A percentile compares a stretch with the other conserved stretches of the same genome.
Conservation (phyloP, 2,113 vertebrate genomes). For the Rhinogobius similis region DNA sequence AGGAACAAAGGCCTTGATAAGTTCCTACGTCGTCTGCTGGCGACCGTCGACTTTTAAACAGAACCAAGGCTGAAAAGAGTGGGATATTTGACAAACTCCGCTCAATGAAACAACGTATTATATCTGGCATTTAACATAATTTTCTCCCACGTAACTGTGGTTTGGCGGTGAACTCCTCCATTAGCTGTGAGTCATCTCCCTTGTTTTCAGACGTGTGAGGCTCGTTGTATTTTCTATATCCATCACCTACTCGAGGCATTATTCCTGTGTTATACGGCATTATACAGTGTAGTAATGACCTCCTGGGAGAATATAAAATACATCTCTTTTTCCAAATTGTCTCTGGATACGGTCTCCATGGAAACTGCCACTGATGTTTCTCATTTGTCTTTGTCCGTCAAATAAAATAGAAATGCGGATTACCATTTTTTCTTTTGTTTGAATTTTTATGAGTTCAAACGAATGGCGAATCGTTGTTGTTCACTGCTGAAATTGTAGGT, state of each 20-base stretch:
- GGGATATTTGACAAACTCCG: background rate
- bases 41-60: no score
- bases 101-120: background rate
- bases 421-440: background rate
- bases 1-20: background rate
- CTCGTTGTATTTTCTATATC: background rate
- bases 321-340: background rate
- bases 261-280: background rate
- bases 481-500: no score
- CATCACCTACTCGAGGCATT: background rate
- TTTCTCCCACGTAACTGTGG: background rate
- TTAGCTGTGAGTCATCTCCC: background rate
- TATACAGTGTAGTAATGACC: background rate
- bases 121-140: background rate
- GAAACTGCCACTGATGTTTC: background rate
- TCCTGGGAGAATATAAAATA: slow-evolving; percentile 1
- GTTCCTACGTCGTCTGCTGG: background rate
- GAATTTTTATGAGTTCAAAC: no score
- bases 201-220: background rate
- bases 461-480: no score
- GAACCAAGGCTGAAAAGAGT: background rate
- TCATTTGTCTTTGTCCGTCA: slow-evolving; percentile 1
- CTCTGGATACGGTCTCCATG: background rate
- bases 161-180: background rate
- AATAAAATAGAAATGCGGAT: background rate